Evolutionary conservation across 2,113 vertebrate species (phyloP), one percentile per base, ranked within the genome.

Genomic region (Syngnathus scovelli): DNA sequence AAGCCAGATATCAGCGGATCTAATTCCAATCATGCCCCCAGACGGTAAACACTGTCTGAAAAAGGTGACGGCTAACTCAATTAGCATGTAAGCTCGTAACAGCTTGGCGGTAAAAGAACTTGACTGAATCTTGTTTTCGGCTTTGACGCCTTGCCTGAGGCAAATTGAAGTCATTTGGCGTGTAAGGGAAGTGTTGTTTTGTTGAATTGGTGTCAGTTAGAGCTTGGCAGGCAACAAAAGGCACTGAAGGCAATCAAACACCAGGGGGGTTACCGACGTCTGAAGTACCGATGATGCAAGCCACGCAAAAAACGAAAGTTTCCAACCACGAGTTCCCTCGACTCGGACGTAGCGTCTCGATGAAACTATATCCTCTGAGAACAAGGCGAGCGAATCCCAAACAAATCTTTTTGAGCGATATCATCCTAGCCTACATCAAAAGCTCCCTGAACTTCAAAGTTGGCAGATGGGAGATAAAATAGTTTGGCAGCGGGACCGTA

Each of bases 141-240:
- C 7, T 71, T 16, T 71, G 9, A 56, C 38, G 55, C 60, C 43
- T 63, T 60, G 68, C 11, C 10, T 2, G 0, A 10, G 21, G 55
- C 37, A 55, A 66, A 70, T 18, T 77, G 21, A 64, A 66, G 63
- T 58, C 64, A 37, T 21, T 38, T 64, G 67, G 15, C 60, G 41
- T 74, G 60, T 39, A 13, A 66, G 44, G 69, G 58, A 67, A 7
- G 59, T 69, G 78, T 68, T 52, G 44, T 68, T 63, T 46, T 77
- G 76, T 66, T 69, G 69, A 62, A 7, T 67, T 38, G 64, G 74
- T 74, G 85, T 70, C 66, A 83, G 76, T 80, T 77, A 70, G 74
- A 56, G 78, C 69, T 70, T 56, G 3, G 7, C 1, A 69, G 66
- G 66, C 66, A 73, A 79, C 76, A 78, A 77, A 69, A 74, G 77